Evolutionary conservation across 2,113 vertebrate species (phyloP).

Genomic region (Podarcis raffonei): DNA sequence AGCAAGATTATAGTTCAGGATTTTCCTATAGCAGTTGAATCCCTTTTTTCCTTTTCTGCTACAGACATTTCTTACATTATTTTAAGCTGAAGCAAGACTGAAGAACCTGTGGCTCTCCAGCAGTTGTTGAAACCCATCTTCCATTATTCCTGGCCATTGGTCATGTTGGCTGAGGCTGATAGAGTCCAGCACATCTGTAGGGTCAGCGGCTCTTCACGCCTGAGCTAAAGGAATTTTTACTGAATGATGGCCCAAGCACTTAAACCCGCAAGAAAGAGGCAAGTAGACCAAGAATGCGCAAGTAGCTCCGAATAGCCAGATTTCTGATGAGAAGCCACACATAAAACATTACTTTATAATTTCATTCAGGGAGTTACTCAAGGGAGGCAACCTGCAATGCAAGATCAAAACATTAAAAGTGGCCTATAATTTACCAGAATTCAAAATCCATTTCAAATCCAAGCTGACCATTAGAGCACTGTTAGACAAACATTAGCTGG

Average conservation of each 20-base stretch:
- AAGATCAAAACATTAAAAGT: not conserved
- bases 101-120: no score
- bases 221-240: not conserved
- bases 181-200: not conserved
- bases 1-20: conserved; percentile 34
- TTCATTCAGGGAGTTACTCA: not conserved
- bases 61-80: not conserved
- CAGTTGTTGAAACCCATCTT: no score
- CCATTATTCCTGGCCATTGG: no score
- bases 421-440: conserved; percentile 23
- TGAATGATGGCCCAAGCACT: not conserved
- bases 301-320: not conserved
- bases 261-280: conserved; percentile 27
- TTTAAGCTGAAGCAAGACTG: not conserved
- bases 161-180: no score
- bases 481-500: not conserved
- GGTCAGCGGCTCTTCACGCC: not conserved
- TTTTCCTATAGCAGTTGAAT: conserved; percentile 18
- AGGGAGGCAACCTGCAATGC: not conserved
- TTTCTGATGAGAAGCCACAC: not conserved
- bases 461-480: not conserved
- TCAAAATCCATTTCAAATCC: not conserved
- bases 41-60: not conserved
- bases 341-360: conserved; percentile 4
- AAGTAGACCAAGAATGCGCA: not conserved